Base-by-base conservation (phyloP, 2,888 invertebrate genomes). In the Platycnemis pennipes region DNA sequence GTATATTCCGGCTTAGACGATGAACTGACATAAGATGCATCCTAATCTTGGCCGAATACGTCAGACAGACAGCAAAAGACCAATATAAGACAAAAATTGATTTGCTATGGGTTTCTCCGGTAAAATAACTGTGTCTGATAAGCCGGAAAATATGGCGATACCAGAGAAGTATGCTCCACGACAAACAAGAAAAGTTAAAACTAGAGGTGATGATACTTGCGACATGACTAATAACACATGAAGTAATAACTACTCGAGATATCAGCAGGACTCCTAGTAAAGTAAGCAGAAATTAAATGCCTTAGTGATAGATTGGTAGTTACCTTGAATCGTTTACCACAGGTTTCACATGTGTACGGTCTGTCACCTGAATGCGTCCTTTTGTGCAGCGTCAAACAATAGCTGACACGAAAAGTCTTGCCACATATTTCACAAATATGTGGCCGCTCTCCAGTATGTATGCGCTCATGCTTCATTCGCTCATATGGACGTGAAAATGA, bases 381-480 rank as follows among this genome's bases (percentile, higher is more conserved):
- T 97, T 98, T 97, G 96, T 98, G 98, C 19, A 98, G 96, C 0
- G 98, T 98, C 91, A 98, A 96, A 94, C 98, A 98, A 96, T 98
- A 98, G 94, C 98, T 97, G 45, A 98, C 98, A 19, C 98, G 97
- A 96, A 98, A 98, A 7, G 98, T 97, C 96, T 98, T 98, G 88
- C 98, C 98, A 96, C 98, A 98, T 53, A 98, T 98, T 96, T 98
- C 98, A 95, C 98, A 98, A 94, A 97, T 97, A 95, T 98, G 98
- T 0, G 98, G 98, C 95, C 98, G 98, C 95, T 98, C 98, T 96
- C 98, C 98, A 0, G 98, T 98, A 95, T 98, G 98, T 95, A 98
- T 98, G n/a, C 98, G 97, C 96, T 98, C 98, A 95, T 98, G 98
- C 96, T 98, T 98, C 0, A 98, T 98, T 96, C 98, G 98, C 95